Base-by-base conservation (phyloP, 2,888 invertebrate genomes). In the Bellardia bayeri region DNA sequence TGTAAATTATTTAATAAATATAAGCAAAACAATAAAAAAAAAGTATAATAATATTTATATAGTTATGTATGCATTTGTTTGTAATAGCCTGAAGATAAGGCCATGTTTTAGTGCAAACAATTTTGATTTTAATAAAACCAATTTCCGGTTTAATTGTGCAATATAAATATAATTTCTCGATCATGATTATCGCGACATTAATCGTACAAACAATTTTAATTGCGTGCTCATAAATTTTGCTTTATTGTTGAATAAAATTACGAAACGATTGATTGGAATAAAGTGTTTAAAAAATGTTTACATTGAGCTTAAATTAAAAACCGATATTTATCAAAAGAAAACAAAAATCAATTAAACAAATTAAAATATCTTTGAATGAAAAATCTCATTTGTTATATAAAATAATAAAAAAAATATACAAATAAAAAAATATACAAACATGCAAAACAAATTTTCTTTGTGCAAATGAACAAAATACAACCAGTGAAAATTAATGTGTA, bases 131-230 rank as follows among this genome's bases (percentile, higher is more conserved):
- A 51, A 16, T 8, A 61, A 45, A 45, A 13, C 56, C 16, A 75
- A 68, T 40, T 82, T 82, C 66, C 13, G 40, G 23, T 68, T n/a
- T 13, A 49, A 74, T 49, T 61, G 45, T 30, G 33, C 72, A 54
- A 78, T 68, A 68, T 58, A 66, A 49, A 64, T 51, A 56, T 78
- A 16, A 68, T 66, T 68, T n/a, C 30, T 23, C 54, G 45, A 71
- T 80, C 58, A 16, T 56, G 42, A 45, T 72, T 72, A 40, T 30
- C 37, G 14, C 40, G 37, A 75, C 49, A 68, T 68, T 74, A 82
- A 72, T 71, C 6, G n/a, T 58, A 49, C n/a, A 64, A 78, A 56
- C 14, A 71, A 72, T 64, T 76, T 76, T 78, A 78, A 83, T 83
- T 83, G 16, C 69, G 11, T 76, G 69, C 51, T 16, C 23, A 9